Base-by-base conservation (phyloP, 2,113 vertebrate genomes). In the Emydura subglobosa region DNA sequence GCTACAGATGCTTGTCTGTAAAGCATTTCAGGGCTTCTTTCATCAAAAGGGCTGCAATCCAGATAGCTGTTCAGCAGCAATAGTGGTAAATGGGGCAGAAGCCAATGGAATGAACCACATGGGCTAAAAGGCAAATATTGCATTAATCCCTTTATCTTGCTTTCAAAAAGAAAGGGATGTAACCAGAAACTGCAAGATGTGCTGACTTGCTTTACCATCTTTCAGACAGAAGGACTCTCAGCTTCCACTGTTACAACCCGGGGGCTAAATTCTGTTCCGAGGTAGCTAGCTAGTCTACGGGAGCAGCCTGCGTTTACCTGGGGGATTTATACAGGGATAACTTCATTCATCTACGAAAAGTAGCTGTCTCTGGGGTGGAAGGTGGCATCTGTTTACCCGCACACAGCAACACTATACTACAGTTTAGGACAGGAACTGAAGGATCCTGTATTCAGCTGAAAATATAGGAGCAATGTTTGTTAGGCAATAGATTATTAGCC, bases 401-500 rank as follows among this genome's bases (percentile, higher is more conserved):
- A 53, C 89, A 88, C 76, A 54, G 92, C n/a, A 19, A 11, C 47
- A 95, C 65, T 65, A 68, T 91, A 82, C 86, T 31, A 24, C 82
- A 53, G 27, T 82, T 19, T 44, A 92, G 82, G 93, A 57, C 31
- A 90, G 34, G 24, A 50, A 50, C 44, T 14, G 17, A 49, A 49
- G 27, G 47, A 16, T 31, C 27, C 27, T 8, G 29, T 79, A 78
- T 78, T 42, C 11, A 78, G 13, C 11, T 27, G 78, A 79, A 50
- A 50, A 27, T 90, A 79, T 61, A 50, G 72, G 89, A 79, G 85
- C 94, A 79, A 79, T 91, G 57, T 50, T 78, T 78, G 22, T 44
- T 85, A n/a, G 81, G 79, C 95, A 94, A 97, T 79, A 96, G 90
- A 92, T 34, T 51, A 91, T 82, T 89, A 90, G 85, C 76, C 85